Percentiles rank a stretch among this genome's conserved stretches.
Conservation (phyloP, 2,888 invertebrate species). For the Pterostichus niger region DNA sequence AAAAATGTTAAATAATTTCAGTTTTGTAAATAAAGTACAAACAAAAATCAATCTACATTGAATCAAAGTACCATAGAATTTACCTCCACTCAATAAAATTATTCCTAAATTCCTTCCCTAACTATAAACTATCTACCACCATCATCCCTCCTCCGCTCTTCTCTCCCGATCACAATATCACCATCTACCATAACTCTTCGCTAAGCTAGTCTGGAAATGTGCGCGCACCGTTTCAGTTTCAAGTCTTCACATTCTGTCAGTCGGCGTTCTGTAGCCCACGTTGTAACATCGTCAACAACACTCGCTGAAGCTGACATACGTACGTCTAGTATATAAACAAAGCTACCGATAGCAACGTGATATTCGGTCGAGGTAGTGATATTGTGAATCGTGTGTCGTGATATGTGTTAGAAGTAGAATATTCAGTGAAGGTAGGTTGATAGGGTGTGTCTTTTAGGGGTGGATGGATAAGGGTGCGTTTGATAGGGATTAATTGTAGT, state of each 20-base stretch:
- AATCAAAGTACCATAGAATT: too few relatives aligned
- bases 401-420: constrained; percentile 29
- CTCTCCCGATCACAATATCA: not conserved
- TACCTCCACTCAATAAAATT: too few relatives aligned
- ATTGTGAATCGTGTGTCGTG: not conserved
- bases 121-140: too few relatives aligned
- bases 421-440: constrained; percentile 10
- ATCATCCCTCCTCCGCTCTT: too few relatives aligned
- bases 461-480: not conserved
- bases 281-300: not conserved
- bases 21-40: too few relatives aligned
- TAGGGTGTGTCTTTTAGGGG: not conserved
- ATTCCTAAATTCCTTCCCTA: too few relatives aligned
- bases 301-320: not conserved
- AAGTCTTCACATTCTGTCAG: not conserved
- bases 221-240: not conserved
- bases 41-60: too few relatives aligned
- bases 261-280: not conserved
- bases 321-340: constrained; percentile 33
- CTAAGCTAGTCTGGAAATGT: not conserved
- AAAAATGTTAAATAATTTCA: too few relatives aligned
- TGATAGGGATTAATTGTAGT: not conserved
- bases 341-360: constrained; percentile 1
- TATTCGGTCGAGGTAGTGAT: not conserved
- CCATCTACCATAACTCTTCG: not conserved